Percentiles rank a stretch among this genome's conserved stretches.
Conservation (phyloP, 2,797 vertebrate genomes). For the Leuciscus waleckii region DNA sequence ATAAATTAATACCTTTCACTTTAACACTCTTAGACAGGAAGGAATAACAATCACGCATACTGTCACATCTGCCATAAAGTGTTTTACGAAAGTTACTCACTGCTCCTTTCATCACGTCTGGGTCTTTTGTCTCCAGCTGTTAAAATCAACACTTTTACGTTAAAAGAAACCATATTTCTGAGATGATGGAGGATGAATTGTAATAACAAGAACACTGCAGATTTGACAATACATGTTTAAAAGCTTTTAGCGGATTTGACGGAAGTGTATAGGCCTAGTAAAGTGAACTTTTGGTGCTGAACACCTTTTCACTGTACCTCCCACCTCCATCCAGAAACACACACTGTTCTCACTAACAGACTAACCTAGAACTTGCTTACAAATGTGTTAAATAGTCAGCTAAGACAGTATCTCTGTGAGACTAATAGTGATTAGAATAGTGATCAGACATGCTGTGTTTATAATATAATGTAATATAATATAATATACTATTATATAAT, state of each 20-base stretch:
- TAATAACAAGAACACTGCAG: not conserved
- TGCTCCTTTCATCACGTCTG: conserved; percentile 30
- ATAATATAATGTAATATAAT: not conserved
- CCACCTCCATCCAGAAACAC: not conserved
- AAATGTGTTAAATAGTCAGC: not conserved
- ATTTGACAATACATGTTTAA: not conserved
- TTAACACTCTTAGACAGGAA: conserved; percentile 40
- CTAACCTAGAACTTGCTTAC: not conserved
- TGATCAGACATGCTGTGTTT: no score
- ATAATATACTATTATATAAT: no score
- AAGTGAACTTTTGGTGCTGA: not conserved
- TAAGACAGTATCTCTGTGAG: not conserved
- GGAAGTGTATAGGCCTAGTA: not conserved
- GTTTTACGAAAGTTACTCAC: conserved; percentile 31
- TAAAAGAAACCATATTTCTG: conserved; percentile 3
- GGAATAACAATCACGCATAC: conserved; percentile 47
- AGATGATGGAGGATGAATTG: conserved; percentile 17
- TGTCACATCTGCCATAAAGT: conserved; percentile 32
- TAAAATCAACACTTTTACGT: not conserved
- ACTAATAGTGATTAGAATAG: not conserved
- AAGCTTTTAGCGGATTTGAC: not conserved
- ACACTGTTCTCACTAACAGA: not conserved
- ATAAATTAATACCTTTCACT: conserved; percentile 31
- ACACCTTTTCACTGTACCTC: not conserved
- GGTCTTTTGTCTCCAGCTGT: conserved; percentile 40